Conservation (phyloP, 2,113 vertebrate species). For the Nanger granti region DNA sequence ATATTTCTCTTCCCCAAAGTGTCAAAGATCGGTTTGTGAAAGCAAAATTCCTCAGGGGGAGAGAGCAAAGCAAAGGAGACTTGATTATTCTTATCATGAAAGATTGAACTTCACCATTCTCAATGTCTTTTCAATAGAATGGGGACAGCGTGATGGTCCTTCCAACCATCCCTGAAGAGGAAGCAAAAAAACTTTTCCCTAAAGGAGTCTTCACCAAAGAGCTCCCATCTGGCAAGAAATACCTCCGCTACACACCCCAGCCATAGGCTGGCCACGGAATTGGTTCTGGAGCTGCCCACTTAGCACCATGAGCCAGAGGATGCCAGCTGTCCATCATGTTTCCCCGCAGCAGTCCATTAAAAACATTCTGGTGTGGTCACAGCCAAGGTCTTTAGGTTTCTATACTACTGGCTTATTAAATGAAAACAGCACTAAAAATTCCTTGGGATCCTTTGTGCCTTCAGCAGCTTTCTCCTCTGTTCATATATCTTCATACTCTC, state of each 20-base stretch:
- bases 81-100: neutral
- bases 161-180: constrained; percentile 88
- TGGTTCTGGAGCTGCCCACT: neutral
- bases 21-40: neutral
- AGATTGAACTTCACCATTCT: neutral
- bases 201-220: constrained; percentile 90
- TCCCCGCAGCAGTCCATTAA: neutral
- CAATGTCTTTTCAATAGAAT: constrained; percentile 71
- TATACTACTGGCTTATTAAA: constrained; percentile 59
- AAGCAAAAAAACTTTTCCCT: constrained; percentile 88
- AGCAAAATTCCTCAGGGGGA: neutral
- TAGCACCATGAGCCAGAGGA: neutral
- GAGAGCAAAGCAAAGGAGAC: neutral
- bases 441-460: constrained; percentile 50
- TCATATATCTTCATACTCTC: neutral
- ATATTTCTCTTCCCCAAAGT: neutral
- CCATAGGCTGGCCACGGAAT: constrained; percentile 62
- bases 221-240: constrained; percentile 93
- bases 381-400: neutral
- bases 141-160: constrained; percentile 94
- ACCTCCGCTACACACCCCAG: constrained; percentile 93
- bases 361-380: neutral
- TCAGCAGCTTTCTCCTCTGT: neutral
- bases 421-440: constrained; percentile 44
- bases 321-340: neutral